Percentiles rank a stretch among this genome's conserved stretches.
Conservation (phyloP, 2,888 invertebrate species). For the Apantesis nais region DNA sequence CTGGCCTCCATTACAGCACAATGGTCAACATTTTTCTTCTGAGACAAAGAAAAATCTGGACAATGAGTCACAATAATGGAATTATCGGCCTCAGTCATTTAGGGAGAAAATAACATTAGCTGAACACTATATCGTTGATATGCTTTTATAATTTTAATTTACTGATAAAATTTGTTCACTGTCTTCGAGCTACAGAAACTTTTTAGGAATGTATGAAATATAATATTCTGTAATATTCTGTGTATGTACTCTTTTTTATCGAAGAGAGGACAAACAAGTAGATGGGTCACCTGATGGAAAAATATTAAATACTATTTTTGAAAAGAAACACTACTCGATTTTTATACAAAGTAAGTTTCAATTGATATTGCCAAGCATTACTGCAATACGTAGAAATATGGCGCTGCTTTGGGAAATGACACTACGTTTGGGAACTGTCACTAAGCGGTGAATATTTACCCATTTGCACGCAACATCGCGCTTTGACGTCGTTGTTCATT, state of each 20-base stretch:
- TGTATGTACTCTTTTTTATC: too few species aligned
- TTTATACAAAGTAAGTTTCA: conserved; percentile 3
- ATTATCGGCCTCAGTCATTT: conserved; percentile 51
- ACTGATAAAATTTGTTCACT: not conserved
- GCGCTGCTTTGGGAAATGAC: not conserved
- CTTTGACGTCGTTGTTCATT: conserved; percentile 56
- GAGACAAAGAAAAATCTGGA: conserved; percentile 56
- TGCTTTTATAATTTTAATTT: not conserved
- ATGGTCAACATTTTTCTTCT: conserved; percentile 56
- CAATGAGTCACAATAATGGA: conserved; percentile 55
- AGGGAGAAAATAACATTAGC: conserved; percentile 41
- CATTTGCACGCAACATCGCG: conserved; percentile 35
- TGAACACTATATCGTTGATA: conserved; percentile 22
- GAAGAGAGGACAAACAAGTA: too few species aligned
- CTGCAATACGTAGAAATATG: conserved; percentile 23
- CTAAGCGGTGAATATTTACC: conserved; percentile 55
- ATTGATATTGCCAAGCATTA: conserved; percentile 6
- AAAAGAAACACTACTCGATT: too few species aligned
- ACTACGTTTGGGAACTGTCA: conserved; percentile 7
- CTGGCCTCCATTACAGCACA: conserved; percentile 52
- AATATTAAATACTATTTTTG: too few species aligned
- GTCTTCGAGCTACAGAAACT: not conserved
- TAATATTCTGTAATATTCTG: too few species aligned
- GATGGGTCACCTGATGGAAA: too few species aligned
- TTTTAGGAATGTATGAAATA: not conserved